Evolutionary conservation across 2,888 invertebrate genomes (phyloP).

Genomic region (Coelopa pilipes): DNA sequence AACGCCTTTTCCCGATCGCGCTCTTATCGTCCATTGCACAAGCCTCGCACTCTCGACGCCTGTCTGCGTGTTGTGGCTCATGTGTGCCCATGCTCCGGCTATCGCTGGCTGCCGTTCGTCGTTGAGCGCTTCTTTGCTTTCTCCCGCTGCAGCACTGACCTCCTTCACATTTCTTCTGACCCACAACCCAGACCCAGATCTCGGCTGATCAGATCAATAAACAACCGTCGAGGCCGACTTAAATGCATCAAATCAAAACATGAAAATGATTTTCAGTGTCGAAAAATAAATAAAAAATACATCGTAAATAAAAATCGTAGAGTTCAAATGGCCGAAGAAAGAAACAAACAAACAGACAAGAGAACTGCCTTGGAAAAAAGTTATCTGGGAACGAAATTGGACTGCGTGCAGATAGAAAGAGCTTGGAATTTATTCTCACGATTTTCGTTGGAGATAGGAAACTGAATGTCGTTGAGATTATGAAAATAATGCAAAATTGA

Average conservation of each 20-base stretch:
- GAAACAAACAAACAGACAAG: neutral
- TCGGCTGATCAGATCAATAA: conserved; percentile 25
- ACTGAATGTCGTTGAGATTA: conserved; percentile 1
- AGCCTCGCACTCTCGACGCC: too few species aligned
- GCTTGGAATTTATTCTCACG: conserved; percentile 14
- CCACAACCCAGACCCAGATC: conserved; percentile 44
- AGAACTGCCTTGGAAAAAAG: neutral
- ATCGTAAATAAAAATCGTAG: conserved; percentile 23
- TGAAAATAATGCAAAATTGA: conserved; percentile 17
- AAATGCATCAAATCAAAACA: conserved; percentile 13
- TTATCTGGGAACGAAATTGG: neutral
- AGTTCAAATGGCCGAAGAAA: neutral
- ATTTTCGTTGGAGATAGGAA: conserved; percentile 4
- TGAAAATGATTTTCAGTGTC: conserved; percentile 6
- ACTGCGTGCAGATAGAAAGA: neutral
- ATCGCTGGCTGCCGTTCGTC: neutral
- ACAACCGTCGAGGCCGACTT: conserved; percentile 15
- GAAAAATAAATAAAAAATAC: conserved; percentile 8
- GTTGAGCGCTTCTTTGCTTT: neutral
- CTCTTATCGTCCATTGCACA: too few species aligned
- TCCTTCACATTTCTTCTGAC: conserved; percentile 53
- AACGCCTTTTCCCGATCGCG: too few species aligned
- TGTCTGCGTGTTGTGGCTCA: too few species aligned
- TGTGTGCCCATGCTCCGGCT: too few species aligned
- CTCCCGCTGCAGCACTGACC: conserved; percentile 49